Percentiles rank a stretch among this genome's conserved stretches.
Conservation (phyloP, 2,113 vertebrate species). For the Polypterus bichir region DNA sequence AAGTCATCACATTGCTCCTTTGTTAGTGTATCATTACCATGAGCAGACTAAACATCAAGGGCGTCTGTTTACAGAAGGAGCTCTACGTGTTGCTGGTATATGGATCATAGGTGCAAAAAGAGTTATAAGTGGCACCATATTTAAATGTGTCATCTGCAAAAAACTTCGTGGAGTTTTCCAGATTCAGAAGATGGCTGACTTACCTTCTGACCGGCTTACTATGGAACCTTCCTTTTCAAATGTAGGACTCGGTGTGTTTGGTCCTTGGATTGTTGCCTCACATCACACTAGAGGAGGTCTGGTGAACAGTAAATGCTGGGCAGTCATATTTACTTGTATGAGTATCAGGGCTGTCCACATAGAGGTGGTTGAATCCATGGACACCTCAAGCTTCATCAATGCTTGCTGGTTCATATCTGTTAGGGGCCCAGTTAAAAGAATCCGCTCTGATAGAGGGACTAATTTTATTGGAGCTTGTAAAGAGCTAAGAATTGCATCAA, state of each 20-base stretch:
- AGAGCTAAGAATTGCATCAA: slow-evolving; percentile 1
- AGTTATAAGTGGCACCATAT: slow-evolving; percentile 4
- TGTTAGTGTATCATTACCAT: slow-evolving; percentile 9
- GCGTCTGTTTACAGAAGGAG: slow-evolving; percentile 15
- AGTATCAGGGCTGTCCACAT: slow-evolving; percentile 18
- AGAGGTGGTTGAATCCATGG: slow-evolving; percentile 18
- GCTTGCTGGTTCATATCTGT: slow-evolving; percentile 6
- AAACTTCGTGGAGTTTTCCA: slow-evolving; percentile 1
- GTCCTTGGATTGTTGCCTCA: background rate
- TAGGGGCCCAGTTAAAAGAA: background rate
- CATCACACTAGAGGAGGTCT: too few species aligned
- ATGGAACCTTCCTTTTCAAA: slow-evolving; percentile 11
- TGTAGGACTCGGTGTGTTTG: background rate
- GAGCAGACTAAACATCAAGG: slow-evolving; percentile 12
- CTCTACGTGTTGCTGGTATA: slow-evolving; percentile 11
- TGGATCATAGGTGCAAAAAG: slow-evolving; percentile 8
- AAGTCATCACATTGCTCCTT: slow-evolving; percentile 5
- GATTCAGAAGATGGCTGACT: slow-evolving; percentile 14
- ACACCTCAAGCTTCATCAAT: slow-evolving; percentile 23
- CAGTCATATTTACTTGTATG: slow-evolving; percentile 21
- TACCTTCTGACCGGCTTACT: slow-evolving; percentile 10
- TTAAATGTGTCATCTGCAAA: slow-evolving; percentile 11
- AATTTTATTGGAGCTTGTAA: slow-evolving; percentile 1
- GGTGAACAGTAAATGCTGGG: slow-evolving; percentile 16
- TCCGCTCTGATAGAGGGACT: slow-evolving; percentile 1